Evolutionary conservation across 1,140 invertebrate species (phyloP).

Genomic region (Caligus rogercresseyi): DNA sequence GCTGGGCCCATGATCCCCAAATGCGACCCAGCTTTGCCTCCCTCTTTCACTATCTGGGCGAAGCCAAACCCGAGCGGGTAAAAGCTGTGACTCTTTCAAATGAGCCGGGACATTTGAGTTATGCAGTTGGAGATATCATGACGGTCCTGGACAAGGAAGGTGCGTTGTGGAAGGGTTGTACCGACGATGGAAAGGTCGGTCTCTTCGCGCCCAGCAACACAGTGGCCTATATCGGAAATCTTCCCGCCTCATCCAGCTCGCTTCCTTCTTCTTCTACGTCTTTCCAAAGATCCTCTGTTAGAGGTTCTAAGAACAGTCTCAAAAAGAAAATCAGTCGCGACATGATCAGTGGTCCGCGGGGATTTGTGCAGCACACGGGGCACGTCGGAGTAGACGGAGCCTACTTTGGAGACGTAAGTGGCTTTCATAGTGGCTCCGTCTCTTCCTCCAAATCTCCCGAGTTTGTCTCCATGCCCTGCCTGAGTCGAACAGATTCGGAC

Average conservation of each 20-base stretch:
- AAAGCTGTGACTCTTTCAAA: conserved; percentile 44
- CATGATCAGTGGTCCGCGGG: conserved; percentile 92
- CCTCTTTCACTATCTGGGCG: conserved; percentile 54
- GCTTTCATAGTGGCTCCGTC: conserved; percentile 35
- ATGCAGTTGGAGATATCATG: conserved; percentile 72
- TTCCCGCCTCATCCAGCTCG: conserved; percentile 30
- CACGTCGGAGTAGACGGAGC: conserved; percentile 92
- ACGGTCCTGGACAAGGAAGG: conserved; percentile 66
- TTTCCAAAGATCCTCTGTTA: conserved; percentile 1
- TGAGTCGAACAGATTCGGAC: conserved; percentile 27
- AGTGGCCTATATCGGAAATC: conserved; percentile 57
- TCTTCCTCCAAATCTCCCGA: conserved; percentile 25
- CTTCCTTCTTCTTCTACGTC: conserved; percentile 23
- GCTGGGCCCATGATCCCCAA: conserved; percentile 82
- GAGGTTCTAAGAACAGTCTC: conserved; percentile 11
- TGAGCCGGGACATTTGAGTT: conserved; percentile 51
- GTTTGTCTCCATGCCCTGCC: conserved; percentile 43
- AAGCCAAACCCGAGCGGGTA: conserved; percentile 75
- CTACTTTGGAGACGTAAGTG: conserved; percentile 85
- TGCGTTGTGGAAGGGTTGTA: conserved; percentile 56
- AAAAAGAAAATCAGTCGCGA: conserved; percentile 45
- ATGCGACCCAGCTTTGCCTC: conserved; percentile 77
- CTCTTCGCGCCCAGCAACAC: conserved; percentile 75
- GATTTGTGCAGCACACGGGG: conserved; percentile 87
- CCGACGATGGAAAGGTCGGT: conserved; percentile 64